Conservation (phyloP, 2,888 invertebrate species). For the Plagodis dolabraria region DNA sequence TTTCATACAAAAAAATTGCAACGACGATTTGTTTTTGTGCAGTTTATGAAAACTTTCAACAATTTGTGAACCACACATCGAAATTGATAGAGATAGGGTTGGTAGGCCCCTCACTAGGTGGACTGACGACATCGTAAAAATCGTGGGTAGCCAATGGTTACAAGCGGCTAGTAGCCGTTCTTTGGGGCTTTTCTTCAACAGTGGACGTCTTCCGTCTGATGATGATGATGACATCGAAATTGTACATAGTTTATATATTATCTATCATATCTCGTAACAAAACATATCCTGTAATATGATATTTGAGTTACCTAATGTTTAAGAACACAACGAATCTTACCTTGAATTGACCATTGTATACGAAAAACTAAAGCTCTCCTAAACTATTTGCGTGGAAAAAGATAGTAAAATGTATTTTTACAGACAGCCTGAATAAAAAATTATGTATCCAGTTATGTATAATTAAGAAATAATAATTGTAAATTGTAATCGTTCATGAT, state of each 20-base stretch:
- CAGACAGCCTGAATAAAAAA: constrained; percentile 65
- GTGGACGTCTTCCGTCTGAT: too few species aligned
- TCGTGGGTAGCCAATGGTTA: too few species aligned
- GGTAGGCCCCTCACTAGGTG: too few species aligned
- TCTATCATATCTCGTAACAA: constrained; percentile 72
- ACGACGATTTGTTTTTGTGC: constrained; percentile 9
- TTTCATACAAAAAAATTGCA: too few species aligned
- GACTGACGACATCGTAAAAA: too few species aligned
- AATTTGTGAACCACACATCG: constrained; percentile 41
- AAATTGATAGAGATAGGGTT: too few species aligned
- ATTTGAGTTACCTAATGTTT: constrained; percentile 50
- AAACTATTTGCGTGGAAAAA: constrained; percentile 60
- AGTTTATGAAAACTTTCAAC: constrained; percentile 23
- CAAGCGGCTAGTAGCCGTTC: too few species aligned
- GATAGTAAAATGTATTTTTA: constrained; percentile 60
- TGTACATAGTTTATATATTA: constrained; percentile 22
- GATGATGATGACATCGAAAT: constrained; percentile 44
- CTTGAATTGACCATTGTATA: constrained; percentile 69
- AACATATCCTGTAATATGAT: constrained; percentile 74
- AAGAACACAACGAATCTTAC: constrained; percentile 66
- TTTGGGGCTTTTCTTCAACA: too few species aligned
- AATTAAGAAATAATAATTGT: constrained; percentile 75
- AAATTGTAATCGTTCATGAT: constrained; percentile 78
- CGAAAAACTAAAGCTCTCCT: constrained; percentile 63
- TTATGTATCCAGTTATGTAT: constrained; percentile 67